Conservation (phyloP, 2,113 vertebrate genomes). For the Phalacrocorax aristotelis region DNA sequence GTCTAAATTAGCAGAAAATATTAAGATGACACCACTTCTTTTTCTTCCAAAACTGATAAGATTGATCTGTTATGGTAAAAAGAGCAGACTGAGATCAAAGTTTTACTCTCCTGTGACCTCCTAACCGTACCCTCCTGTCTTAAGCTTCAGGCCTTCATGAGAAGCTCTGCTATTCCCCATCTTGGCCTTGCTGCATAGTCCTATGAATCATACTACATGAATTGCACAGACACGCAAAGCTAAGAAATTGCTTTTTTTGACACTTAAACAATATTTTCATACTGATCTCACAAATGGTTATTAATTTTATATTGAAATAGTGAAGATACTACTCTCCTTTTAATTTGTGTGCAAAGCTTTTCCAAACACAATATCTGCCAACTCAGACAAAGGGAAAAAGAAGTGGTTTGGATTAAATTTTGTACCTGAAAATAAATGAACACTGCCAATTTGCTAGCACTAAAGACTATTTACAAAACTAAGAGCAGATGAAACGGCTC, state of each 20-base stretch:
- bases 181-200: background rate
- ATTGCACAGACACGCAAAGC: background rate
- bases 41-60: background rate
- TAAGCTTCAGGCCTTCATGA: background rate
- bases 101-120: background rate
- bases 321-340: background rate
- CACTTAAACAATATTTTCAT: slow-evolving; percentile 15
- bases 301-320: background rate
- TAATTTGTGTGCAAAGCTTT: background rate
- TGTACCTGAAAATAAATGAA: background rate
- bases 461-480: background rate
- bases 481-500: background rate
- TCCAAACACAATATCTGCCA: background rate
- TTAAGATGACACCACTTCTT: background rate
- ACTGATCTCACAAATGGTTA: background rate
- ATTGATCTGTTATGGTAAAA: background rate
- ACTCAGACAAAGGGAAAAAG: background rate
- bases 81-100: background rate
- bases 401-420: background rate
- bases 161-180: background rate
- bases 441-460: background rate
- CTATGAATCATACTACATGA: background rate
- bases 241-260: slow-evolving; percentile 6
- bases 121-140: background rate
- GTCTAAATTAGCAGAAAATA: background rate